phyloP scores from a whole-genome alignment of 1,140 invertebrate genomes.

The Cherax destructor region DNA sequence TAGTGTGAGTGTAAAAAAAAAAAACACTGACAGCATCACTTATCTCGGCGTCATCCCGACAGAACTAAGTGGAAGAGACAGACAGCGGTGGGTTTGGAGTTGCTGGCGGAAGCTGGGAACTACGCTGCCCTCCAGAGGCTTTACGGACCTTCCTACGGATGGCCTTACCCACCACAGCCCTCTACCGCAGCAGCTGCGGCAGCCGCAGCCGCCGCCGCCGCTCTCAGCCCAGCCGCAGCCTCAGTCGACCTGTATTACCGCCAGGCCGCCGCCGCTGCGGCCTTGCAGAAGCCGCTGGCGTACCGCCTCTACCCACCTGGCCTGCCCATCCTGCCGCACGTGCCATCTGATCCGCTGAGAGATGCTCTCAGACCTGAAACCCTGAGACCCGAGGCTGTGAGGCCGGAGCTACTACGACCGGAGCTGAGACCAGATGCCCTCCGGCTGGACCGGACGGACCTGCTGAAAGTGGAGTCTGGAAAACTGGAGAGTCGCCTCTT shows the following conservation, averaged over 20 bases:
- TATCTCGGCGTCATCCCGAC: slow-evolving; percentile 74
- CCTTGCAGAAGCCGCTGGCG: slow-evolving; percentile 90
- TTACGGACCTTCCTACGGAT: slow-evolving; percentile 82
- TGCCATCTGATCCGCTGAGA: slow-evolving; percentile 42
- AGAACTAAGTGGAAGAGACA: slow-evolving; percentile 99
- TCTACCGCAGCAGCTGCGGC: slow-evolving; percentile 74
- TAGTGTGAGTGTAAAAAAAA: too few relatives aligned
- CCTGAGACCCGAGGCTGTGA: slow-evolving; percentile 38
- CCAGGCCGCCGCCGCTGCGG: slow-evolving; percentile 77
- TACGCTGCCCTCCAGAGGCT: slow-evolving; percentile 96
- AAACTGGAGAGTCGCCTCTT: slow-evolving; percentile 50
- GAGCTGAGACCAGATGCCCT: slow-evolving; percentile 38
- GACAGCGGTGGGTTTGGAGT: slow-evolving; percentile 96
- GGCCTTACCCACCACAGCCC: slow-evolving; percentile 77
- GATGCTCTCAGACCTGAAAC: slow-evolving; percentile 51
- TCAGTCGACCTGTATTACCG: slow-evolving; percentile 71
- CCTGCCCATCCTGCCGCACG: slow-evolving; percentile 47
- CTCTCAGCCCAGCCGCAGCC: slow-evolving; percentile 78
- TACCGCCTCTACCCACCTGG: slow-evolving; percentile 79
- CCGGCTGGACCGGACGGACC: slow-evolving; percentile 38
- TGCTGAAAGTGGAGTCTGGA: slow-evolving; percentile 31
- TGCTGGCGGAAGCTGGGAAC: slow-evolving; percentile 96
- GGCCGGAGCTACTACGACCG: slow-evolving; percentile 14
- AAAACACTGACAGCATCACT: too few relatives aligned
- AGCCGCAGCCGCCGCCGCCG: slow-evolving; percentile 78